Evolutionary conservation across 2,113 vertebrate species (phyloP).

Genomic region (Taurulus bubalis): DNA sequence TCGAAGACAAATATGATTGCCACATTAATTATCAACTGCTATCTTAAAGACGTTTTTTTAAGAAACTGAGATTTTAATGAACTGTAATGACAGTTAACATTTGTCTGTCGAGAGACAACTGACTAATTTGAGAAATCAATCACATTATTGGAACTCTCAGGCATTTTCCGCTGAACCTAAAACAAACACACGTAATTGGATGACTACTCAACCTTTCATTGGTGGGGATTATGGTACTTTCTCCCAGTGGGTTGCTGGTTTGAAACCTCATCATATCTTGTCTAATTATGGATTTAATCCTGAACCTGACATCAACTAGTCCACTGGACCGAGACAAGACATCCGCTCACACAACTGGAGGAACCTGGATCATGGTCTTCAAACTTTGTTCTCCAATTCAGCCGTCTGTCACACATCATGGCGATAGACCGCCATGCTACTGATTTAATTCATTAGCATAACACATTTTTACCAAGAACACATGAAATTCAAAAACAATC

Average conservation of each 20-base stretch:
- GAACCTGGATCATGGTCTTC: slow-evolving; percentile 24
- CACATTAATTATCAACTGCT: not conserved
- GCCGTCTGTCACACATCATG: slow-evolving; percentile 2
- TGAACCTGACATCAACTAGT: slow-evolving; percentile 46
- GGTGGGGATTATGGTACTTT: slow-evolving; percentile 44
- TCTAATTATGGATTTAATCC: slow-evolving; percentile 60
- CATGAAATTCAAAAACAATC: not conserved
- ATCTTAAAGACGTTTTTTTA: slow-evolving; percentile 6
- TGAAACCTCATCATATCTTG: slow-evolving; percentile 62
- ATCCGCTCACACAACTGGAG: slow-evolving; percentile 52
- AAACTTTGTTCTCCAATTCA: not conserved
- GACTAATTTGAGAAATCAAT: slow-evolving; percentile 41
- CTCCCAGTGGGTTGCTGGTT: slow-evolving; percentile 9
- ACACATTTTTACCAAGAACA: not conserved
- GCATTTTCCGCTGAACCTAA: slow-evolving; percentile 44
- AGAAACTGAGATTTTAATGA: not conserved
- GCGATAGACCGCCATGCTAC: not conserved
- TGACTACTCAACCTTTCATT: slow-evolving; percentile 43
- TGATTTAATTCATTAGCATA: not conserved
- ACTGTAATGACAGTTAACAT: not conserved
- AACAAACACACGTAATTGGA: slow-evolving; percentile 55
- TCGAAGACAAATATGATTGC: not conserved
- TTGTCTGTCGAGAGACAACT: slow-evolving; percentile 16
- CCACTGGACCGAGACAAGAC: slow-evolving; percentile 51
- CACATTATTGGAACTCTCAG: slow-evolving; percentile 38